Evolutionary conservation across 2,888 invertebrate species (phyloP).

Genomic region (Dasypogon diadema): DNA sequence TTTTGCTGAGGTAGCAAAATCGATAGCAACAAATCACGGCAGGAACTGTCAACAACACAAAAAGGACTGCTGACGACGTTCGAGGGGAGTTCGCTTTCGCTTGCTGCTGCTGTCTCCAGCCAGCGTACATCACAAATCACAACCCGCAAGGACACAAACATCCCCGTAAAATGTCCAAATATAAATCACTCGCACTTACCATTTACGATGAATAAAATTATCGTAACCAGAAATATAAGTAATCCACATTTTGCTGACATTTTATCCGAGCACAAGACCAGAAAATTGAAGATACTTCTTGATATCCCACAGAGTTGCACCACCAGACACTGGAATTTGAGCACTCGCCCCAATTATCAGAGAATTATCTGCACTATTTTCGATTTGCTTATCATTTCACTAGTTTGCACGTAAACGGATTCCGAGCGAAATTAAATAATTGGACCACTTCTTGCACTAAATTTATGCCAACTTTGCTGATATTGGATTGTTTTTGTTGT

Average conservation of each 20-base stretch:
- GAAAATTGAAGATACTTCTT: not conserved
- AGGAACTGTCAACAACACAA: conserved; percentile 37
- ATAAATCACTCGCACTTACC: conserved; percentile 31
- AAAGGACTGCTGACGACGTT: not conserved
- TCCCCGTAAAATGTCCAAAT: no score
- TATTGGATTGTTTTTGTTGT: conserved; percentile 42
- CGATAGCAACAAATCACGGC: conserved; percentile 47
- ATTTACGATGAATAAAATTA: conserved; percentile 51
- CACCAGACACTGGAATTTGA: conserved; percentile 17
- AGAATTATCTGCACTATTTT: conserved; percentile 12
- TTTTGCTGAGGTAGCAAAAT: conserved; percentile 38
- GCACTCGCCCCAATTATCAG: not conserved
- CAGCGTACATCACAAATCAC: no score
- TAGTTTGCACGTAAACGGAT: not conserved
- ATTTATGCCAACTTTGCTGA: no score
- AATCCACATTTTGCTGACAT: conserved; percentile 53
- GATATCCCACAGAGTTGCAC: conserved; percentile 28
- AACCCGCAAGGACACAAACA: not conserved
- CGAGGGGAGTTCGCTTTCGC: no score
- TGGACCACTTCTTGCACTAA: not conserved
- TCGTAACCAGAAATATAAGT: conserved; percentile 43
- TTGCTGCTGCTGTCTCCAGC: no score
- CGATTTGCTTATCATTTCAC: conserved; percentile 32
- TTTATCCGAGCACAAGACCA: conserved; percentile 30
- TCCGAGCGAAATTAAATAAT: not conserved